phyloP scores from a whole-genome alignment of 2,113 vertebrate genomes.

The Triplophysa tibetana region DNA sequence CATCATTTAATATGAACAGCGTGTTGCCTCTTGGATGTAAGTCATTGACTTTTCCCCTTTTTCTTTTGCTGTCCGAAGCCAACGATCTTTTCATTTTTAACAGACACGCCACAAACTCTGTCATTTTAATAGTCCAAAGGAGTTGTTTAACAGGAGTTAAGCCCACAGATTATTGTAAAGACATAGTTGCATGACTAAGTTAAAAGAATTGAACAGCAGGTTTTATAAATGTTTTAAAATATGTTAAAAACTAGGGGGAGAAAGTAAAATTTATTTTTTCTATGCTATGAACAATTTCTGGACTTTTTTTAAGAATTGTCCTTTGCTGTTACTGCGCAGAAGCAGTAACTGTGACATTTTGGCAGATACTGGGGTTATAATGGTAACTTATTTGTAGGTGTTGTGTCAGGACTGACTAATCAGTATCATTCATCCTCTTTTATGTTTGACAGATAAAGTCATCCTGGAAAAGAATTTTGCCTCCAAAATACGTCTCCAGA shows the following conservation, averaged over 20 bases:
- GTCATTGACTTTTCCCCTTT: background rate
- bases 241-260: no score
- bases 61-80: constrained; percentile 15
- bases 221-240: background rate
- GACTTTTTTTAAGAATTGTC: no score
- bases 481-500: constrained; percentile 9
- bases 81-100: constrained; percentile 20
- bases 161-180: constrained; percentile 11
- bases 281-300: no score
- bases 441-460: background rate
- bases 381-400: background rate
- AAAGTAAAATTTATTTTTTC: no score
- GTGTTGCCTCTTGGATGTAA: constrained; percentile 63
- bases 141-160: background rate
- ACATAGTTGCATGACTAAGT: background rate
- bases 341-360: background rate
- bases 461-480: background rate
- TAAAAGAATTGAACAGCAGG: background rate
- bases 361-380: background rate
- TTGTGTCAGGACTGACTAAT: background rate
- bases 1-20: constrained; percentile 74
- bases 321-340: no score
- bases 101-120: constrained; percentile 14
- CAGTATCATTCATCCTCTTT: constrained; percentile 1
- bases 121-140: constrained; percentile 19